Conservation (phyloP, 1,140 invertebrate species). For the Stegodyphus mimosarum region DNA sequence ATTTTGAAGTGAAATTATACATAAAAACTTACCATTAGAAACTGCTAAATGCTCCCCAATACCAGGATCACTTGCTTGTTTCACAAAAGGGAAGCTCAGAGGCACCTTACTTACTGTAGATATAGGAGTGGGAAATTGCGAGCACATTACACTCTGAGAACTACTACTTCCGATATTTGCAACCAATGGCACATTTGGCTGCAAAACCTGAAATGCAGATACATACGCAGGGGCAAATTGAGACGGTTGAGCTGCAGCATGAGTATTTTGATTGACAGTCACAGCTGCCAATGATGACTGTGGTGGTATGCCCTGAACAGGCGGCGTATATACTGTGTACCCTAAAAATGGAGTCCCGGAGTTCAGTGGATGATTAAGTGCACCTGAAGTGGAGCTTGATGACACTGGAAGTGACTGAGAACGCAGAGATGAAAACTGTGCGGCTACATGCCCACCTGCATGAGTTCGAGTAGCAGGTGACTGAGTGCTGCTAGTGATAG, state of each 20-base stretch:
- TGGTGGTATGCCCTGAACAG: conserved; percentile 13
- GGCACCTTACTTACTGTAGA: conserved; percentile 45
- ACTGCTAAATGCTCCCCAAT: conserved; percentile 43
- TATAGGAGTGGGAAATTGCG: conserved; percentile 45
- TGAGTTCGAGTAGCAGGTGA: conserved; percentile 55
- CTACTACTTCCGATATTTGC: conserved; percentile 32
- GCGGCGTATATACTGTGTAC: conserved; percentile 51
- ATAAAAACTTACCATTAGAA: conserved; percentile 14
- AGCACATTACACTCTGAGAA: conserved; percentile 16
- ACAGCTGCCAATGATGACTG: conserved; percentile 12
- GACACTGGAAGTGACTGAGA: conserved; percentile 53
- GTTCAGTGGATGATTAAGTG: conserved; percentile 17
- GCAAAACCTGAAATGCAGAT: conserved; percentile 56
- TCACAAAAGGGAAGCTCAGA: conserved; percentile 53
- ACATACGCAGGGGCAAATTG: conserved; percentile 53
- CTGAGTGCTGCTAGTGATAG: conserved; percentile 48
- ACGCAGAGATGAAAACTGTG: conserved; percentile 52
- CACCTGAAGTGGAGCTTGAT: conserved; percentile 23
- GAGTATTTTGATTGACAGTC: conserved; percentile 34
- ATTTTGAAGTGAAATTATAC: too few relatives aligned
- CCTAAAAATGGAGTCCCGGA: conserved; percentile 48
- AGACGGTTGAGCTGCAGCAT: conserved; percentile 25
- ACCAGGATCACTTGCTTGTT: conserved; percentile 56
- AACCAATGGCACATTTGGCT: conserved; percentile 49
- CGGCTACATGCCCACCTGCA: conserved; percentile 40